Percentiles rank a stretch among this genome's conserved stretches.
phyloP scores from a whole-genome alignment of 2,113 vertebrate species.

The Brachirus orientalis region DNA sequence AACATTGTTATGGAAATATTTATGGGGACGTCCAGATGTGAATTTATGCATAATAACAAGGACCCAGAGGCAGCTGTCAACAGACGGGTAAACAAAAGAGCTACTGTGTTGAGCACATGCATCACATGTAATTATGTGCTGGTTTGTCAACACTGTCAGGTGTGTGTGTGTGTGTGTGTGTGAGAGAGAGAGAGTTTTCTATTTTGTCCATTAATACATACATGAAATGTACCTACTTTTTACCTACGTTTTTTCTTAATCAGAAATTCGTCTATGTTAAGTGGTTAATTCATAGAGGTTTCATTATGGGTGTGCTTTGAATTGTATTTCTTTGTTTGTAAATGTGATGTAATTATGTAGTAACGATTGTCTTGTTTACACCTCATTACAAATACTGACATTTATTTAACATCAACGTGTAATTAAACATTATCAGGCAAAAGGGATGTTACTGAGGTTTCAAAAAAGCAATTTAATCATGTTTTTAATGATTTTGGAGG shows the following conservation, averaged over 20 bases:
- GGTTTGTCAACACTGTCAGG: conserved; percentile 21
- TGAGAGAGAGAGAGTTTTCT: too few relatives aligned
- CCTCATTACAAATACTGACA: neutral
- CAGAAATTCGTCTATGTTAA: neutral
- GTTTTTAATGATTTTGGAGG: neutral
- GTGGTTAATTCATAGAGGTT: neutral
- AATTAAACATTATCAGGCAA: neutral
- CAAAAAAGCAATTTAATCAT: neutral
- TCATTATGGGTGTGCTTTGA: neutral
- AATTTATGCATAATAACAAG: conserved; percentile 23
- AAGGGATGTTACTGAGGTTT: neutral
- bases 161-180: neutral
- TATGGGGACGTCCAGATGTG: conserved; percentile 9
- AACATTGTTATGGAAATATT: conserved; percentile 12
- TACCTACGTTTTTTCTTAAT: neutral
- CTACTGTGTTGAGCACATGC: conserved; percentile 12
- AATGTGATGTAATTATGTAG: neutral
- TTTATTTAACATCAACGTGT: neutral
- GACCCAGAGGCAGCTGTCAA: conserved; percentile 46
- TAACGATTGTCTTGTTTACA: neutral
- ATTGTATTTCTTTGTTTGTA: neutral
- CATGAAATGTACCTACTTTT: neutral
- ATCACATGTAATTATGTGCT: conserved; percentile 15
- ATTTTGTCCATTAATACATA: conserved; percentile 7
- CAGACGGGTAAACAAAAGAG: conserved; percentile 20